A percentile compares a stretch with the other conserved stretches of the same genome.
phyloP scores from a whole-genome alignment of 2,113 vertebrate genomes.

The Equus przewalskii region DNA sequence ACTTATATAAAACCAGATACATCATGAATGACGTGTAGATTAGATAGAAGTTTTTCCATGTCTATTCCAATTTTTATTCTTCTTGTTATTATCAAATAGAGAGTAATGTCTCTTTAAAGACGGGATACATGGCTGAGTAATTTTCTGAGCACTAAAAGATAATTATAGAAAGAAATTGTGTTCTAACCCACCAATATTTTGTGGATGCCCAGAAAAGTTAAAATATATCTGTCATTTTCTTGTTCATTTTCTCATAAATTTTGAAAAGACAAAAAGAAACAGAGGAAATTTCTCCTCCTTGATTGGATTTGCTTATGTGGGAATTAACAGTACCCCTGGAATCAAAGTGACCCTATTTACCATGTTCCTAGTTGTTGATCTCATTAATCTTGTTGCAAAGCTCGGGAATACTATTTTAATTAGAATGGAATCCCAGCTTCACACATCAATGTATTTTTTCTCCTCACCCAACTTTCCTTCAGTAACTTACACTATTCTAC shows the following conservation, averaged over 20 bases:
- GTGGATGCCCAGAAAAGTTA: background rate
- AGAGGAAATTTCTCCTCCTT: background rate
- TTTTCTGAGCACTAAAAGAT: background rate
- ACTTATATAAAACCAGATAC: background rate
- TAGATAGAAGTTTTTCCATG: background rate
- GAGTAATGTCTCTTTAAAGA: background rate
- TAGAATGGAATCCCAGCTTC: background rate
- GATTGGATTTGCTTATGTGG: background rate
- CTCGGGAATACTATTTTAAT: constrained; percentile 10
- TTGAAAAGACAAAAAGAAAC: background rate
- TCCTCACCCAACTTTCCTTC: constrained; percentile 54
- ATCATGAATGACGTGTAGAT: background rate
- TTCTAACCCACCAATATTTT: background rate
- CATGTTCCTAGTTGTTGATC: background rate
- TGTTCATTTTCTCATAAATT: background rate
- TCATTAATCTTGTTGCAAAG: constrained; percentile 37
- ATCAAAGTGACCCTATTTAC: background rate
- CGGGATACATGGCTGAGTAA: background rate
- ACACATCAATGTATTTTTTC: constrained; percentile 51
- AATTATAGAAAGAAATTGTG: background rate
- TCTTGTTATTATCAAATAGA: too few species aligned
- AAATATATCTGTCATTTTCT: too few species aligned
- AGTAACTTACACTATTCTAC: constrained; percentile 63
- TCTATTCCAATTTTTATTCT: background rate
- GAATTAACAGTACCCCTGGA: background rate